Conservation (phyloP, 2,113 vertebrate species). For the Casuarius casuarius region DNA sequence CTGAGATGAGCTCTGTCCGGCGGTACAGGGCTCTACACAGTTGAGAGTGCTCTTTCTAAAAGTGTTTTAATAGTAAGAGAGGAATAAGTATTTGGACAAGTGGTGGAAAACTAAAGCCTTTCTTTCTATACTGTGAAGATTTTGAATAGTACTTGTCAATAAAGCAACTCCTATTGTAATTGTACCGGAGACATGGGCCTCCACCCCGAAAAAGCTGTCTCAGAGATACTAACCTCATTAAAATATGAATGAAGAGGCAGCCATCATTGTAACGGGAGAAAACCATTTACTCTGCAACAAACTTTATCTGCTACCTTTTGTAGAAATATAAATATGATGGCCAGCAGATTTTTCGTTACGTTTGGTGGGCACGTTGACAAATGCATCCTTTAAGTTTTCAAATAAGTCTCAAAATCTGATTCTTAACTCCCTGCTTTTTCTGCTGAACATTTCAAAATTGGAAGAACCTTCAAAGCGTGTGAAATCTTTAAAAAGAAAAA, state of each 20-base stretch:
- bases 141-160: constrained; percentile 92
- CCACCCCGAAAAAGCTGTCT: constrained; percentile 84
- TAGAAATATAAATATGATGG: constrained; percentile 18
- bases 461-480: constrained; percentile 3
- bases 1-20: not conserved
- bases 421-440: not conserved
- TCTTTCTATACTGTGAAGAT: constrained; percentile 83
- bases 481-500: not conserved
- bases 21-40: constrained; percentile 21
- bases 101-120: constrained; percentile 86
- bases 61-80: constrained; percentile 69
- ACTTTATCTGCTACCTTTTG: constrained; percentile 61
- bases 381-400: not conserved
- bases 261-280: constrained; percentile 79
- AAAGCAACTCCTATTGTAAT: constrained; percentile 86
- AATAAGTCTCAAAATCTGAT: not conserved
- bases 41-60: constrained; percentile 39
- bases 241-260: constrained; percentile 88
- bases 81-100: constrained; percentile 78
- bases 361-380: not conserved
- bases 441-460: not conserved
- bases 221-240: constrained; percentile 91
- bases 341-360: not conserved
- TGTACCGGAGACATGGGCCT: constrained; percentile 74
- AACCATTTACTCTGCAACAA: constrained; percentile 59